Percentiles rank a stretch among this genome's conserved stretches.
Conservation (phyloP, 2,888 invertebrate genomes). For the Sphecodes monilicornis region DNA sequence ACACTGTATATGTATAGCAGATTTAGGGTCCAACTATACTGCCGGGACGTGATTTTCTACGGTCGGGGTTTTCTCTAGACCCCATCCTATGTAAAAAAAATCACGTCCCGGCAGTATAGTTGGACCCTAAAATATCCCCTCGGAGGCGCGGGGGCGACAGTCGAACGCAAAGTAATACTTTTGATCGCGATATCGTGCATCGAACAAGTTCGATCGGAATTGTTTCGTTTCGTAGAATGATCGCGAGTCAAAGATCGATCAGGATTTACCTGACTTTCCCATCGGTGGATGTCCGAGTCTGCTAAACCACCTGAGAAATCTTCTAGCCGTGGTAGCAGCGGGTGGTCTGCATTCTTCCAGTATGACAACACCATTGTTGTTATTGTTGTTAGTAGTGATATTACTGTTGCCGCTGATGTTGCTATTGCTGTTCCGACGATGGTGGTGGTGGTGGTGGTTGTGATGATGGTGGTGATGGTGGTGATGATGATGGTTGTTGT, state of each 20-base stretch:
- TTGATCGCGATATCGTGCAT: not conserved
- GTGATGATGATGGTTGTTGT: slow-evolving; percentile 71
- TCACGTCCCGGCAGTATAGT: too few relatives aligned
- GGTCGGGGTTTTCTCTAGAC: too few relatives aligned
- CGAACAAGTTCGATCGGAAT: not conserved
- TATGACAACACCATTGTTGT: slow-evolving; percentile 79
- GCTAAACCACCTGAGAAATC: slow-evolving; percentile 86
- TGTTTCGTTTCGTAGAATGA: not conserved
- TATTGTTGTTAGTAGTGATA: slow-evolving; percentile 56
- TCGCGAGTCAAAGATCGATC: not conserved
- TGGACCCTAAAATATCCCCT: too few relatives aligned
- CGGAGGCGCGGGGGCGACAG: too few relatives aligned
- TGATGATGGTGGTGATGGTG: slow-evolving; percentile 43
- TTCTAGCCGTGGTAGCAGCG: slow-evolving; percentile 84
- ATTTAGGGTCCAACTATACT: too few relatives aligned
- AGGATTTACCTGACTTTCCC: slow-evolving; percentile 84
- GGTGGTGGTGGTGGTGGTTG: not conserved
- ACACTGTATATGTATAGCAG: too few relatives aligned
- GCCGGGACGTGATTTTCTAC: too few relatives aligned
- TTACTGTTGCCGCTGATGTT: not conserved
- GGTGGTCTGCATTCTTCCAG: slow-evolving; percentile 80
- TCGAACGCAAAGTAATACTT: not conserved
- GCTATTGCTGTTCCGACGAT: not conserved
- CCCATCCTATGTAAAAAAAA: too few relatives aligned
- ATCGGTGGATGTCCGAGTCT: slow-evolving; percentile 86